These are phyloP conservation scores for Anisognathus igniventris DNA, from an alignment of 2,797 vertebrate species.

Conservation along the genomic window DNA sequence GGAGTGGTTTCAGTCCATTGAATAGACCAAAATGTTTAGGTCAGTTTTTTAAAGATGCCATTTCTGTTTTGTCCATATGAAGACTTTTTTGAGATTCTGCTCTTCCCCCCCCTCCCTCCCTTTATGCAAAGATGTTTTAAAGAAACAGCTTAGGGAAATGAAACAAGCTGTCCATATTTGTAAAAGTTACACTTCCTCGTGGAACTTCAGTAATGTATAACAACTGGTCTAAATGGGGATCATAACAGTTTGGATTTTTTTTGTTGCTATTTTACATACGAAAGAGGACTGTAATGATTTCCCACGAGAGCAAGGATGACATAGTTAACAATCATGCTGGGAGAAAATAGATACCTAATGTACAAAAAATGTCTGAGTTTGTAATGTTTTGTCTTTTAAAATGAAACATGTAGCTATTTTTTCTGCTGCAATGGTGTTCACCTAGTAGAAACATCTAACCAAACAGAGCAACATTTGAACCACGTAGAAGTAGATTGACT, in stretches of 20 bases:
- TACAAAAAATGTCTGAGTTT: background rate
- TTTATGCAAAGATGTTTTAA: background rate
- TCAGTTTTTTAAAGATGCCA: background rate
- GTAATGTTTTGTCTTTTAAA: background rate
- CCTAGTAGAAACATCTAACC: background rate
- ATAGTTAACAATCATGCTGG: background rate
- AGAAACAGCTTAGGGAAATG: slow-evolving; percentile 36
- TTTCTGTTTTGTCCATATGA: background rate
- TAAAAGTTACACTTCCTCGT: slow-evolving; percentile 60
- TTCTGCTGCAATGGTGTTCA: background rate
- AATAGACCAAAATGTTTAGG: background rate
- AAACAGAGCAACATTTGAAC: background rate
- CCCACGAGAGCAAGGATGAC: background rate
- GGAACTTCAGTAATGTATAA: slow-evolving; percentile 49
- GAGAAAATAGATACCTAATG: background rate
- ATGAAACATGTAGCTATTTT: background rate
- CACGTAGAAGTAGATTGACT: background rate
- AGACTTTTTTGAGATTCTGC: background rate
- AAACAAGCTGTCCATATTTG: slow-evolving; percentile 54
- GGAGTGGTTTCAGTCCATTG: background rate
- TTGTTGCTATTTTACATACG: slow-evolving; percentile 36
- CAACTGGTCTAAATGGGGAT: slow-evolving; percentile 36
- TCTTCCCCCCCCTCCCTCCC: background rate
- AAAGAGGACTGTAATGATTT: background rate
- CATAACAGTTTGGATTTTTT: slow-evolving; percentile 17